Percentiles rank a stretch among this genome's conserved stretches.
Conservation (phyloP, 2,888 invertebrate species). For the Macrophya alboannulata region DNA sequence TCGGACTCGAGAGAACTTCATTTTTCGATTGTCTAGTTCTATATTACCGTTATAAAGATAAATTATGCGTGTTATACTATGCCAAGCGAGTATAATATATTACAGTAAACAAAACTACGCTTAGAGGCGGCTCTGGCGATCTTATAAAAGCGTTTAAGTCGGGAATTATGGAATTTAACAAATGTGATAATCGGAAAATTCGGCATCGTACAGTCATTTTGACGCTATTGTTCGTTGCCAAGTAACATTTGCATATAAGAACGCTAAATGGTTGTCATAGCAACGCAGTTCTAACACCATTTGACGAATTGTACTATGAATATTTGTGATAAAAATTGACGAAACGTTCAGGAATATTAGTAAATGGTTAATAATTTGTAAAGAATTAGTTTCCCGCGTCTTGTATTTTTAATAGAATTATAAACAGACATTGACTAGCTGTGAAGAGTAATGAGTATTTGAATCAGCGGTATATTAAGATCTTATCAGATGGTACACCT, state of each 20-base stretch:
- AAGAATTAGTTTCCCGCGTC: background rate
- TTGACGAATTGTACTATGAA: slow-evolving; percentile 33
- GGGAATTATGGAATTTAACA: background rate
- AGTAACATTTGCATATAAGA: slow-evolving; percentile 57
- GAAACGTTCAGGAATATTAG: background rate
- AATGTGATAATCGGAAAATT: background rate
- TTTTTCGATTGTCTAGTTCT: background rate
- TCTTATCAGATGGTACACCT: slow-evolving; percentile 24
- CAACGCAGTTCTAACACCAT: slow-evolving; percentile 65
- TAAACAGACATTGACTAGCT: background rate
- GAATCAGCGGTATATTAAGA: background rate
- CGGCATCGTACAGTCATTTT: slow-evolving; percentile 58
- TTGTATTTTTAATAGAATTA: background rate
- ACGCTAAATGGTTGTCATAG: slow-evolving; percentile 67
- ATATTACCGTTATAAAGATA: background rate
- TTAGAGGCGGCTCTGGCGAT: background rate
- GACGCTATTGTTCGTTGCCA: slow-evolving; percentile 60
- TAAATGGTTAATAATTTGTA: background rate
- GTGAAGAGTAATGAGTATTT: background rate
- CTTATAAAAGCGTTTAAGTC: background rate
- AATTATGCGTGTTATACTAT: background rate
- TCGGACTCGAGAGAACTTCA: background rate
- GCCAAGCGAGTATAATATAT: background rate
- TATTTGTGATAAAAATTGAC: background rate
- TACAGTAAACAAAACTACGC: background rate